Evolutionary conservation across 2,797 vertebrate species (phyloP), one percentile per base, ranked within the genome.

Genomic region (Varecia variegata): DNA sequence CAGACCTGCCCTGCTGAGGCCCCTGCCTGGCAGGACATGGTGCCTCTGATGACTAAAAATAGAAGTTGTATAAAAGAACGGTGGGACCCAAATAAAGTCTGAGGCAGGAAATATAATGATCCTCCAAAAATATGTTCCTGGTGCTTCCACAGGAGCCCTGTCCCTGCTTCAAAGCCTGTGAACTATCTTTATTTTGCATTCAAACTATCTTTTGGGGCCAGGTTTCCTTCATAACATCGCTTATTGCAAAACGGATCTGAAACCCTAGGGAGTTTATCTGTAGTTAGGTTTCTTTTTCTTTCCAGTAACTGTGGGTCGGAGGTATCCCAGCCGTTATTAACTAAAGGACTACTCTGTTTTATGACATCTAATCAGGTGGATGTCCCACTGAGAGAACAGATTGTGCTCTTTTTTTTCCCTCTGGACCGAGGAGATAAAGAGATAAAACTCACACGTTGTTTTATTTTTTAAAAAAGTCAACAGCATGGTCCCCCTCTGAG

Each of bases 101-200:
- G 90, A 92, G 96, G 97, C 85, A 97, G 98, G 97, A 98, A 98
- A 97, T 98, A 98, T 96, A 97, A 91, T 95, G 97, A 96, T 85
- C 87, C 97, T 98, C 95, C 94, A 98, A 98, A 98, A 98, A 98
- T 94, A 97, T n/a, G 90, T 79, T 88, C 95, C 98, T 97, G 98
- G 98, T 97, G 98, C 93, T 97, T 97, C 98, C 97, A 95, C 91
- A 43, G 97, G 79, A 90, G 95, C 77, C 96, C 94, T 97, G 80
- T 58, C 3, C 96, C 97, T 97, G 96, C 97, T 98, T 98, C 97
- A 98, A 99, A 98, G 98, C 98, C 92, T 83, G 91, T 93, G 97
- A 98, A 98, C 96, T 98, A 98, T 97, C 97, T 99, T 99, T 99
- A 98, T 98, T 99, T 98, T 98, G 97, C 97, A 98, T 98, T 98